These are phyloP conservation scores for Leistus spinibarbis DNA, from an alignment of 2,888 invertebrate genomes.

Conservation along the genomic window DNA sequence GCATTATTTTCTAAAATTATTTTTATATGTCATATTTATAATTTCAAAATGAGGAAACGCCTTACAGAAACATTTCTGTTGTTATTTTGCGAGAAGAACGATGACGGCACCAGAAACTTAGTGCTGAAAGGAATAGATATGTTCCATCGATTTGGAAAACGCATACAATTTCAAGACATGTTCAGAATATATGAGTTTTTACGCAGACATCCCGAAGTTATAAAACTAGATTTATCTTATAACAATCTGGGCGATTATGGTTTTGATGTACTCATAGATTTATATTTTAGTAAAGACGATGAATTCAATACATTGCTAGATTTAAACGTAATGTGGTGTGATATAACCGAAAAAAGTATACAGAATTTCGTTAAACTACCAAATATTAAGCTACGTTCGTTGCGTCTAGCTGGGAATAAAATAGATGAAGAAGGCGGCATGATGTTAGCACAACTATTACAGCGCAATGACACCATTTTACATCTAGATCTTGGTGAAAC, in stretches of 20 bases:
- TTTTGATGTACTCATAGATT: conserved; percentile 57
- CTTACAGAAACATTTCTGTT: conserved; percentile 50
- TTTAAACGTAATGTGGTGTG: conserved; percentile 65
- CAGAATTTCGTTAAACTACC: conserved; percentile 42
- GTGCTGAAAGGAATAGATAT: conserved; percentile 62
- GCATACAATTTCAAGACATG: conserved; percentile 61
- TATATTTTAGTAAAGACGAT: conserved; percentile 54
- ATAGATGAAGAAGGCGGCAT: conserved; percentile 62
- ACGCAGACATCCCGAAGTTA: conserved; percentile 57
- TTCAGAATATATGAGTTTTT: conserved; percentile 60
- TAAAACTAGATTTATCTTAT: conserved; percentile 62
- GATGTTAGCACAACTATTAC: conserved; percentile 60
- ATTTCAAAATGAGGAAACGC: conserved; percentile 42
- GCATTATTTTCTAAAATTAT: background rate
- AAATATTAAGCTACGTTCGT: conserved; percentile 58
- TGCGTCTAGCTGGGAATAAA: conserved; percentile 66
- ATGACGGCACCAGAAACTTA: conserved; percentile 61
- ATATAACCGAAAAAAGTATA: conserved; percentile 58
- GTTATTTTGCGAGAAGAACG: conserved; percentile 59
- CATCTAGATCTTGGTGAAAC: conserved; percentile 65
- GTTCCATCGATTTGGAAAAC: conserved; percentile 54
- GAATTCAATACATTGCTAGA: conserved; percentile 59
- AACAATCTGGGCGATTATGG: conserved; percentile 64
- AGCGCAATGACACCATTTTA: conserved; percentile 57
- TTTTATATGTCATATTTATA: background rate